Evolutionary conservation across 2,888 invertebrate species (phyloP), one percentile per base, ranked within the genome.

Genomic region (Stenolophus ochropezus): DNA sequence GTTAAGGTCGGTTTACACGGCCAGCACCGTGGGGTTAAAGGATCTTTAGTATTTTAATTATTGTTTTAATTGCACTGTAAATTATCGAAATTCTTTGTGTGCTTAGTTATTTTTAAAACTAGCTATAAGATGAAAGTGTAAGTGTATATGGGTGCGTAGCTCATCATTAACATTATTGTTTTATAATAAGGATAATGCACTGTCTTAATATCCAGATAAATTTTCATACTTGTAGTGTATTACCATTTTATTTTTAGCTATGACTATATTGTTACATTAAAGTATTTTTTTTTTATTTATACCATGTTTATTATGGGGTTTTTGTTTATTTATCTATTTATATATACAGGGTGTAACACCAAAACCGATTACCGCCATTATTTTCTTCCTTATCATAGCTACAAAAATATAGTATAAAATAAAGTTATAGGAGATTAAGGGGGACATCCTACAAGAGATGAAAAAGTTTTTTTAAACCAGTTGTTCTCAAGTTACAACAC

Each of bases 21-120:
- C 53, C 20, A 4, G 2, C 65, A 71, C 80, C 80, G 56, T 42
- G 56, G 80, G 71, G 71, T 58, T 80, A 73, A 56, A 58, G 71
- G 80, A 80, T 80, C 80, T 80, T 80, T 73, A 80, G 80, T 71
- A 80, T 80, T 80, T 80, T 80, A 80, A 80, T 71, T 80, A 80
- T 80, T 80, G 80, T 80, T 69, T 80, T 80, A 80, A 80, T 80
- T 80, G 73, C 80, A 80, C 25, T 56, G 80, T 80, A 80, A 80
- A 80, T 80, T 80, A 80, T 80, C 80, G 80, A 80, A 80, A 80
- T 80, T 80, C 80, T 71, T 80, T 80, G 69, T 80, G 56, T 73
- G 73, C 47, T 80, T 73, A 71, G 69, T 20, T 71, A 79, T 71
- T 53, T 71, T 79, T 71, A 27, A 71, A 71, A 69, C 71, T 18